A percentile compares a stretch with the other conserved stretches of the same genome.
phyloP scores from a whole-genome alignment of 2,888 invertebrate species.

The Cepaea hortensis region DNA sequence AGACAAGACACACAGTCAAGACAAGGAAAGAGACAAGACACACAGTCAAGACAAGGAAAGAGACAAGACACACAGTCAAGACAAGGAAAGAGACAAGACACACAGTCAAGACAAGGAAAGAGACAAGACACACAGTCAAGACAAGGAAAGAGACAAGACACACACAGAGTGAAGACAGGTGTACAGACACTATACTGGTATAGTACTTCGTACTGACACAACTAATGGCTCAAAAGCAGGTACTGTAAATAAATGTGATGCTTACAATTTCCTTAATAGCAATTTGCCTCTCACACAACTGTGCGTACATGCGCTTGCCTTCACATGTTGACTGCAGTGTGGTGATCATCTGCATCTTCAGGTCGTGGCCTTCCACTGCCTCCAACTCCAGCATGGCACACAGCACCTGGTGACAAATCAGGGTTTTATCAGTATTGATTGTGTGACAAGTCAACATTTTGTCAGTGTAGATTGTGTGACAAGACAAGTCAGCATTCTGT shows the following conservation, averaged over 20 bases:
- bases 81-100: too few relatives aligned
- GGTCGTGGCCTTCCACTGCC: constrained; percentile 80
- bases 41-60: too few relatives aligned
- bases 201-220: neutral
- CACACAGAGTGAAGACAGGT: too few relatives aligned
- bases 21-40: too few relatives aligned
- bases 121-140: too few relatives aligned
- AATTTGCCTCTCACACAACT: constrained; percentile 84
- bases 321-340: constrained; percentile 84
- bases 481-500: neutral
- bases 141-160: too few relatives aligned
- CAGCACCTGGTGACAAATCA: constrained; percentile 78
- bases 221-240: neutral
- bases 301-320: constrained; percentile 83
- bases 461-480: neutral
- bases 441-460: neutral
- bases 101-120: too few relatives aligned
- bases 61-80: too few relatives aligned
- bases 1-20: too few relatives aligned
- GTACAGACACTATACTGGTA: neutral
- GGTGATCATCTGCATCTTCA: constrained; percentile 83
- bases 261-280: constrained; percentile 85
- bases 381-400: constrained; percentile 87
- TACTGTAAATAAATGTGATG: constrained; percentile 29
- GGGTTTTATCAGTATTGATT: neutral